Evolutionary conservation across 2,797 vertebrate genomes (phyloP).

Genomic region (Cossypha caffra): DNA sequence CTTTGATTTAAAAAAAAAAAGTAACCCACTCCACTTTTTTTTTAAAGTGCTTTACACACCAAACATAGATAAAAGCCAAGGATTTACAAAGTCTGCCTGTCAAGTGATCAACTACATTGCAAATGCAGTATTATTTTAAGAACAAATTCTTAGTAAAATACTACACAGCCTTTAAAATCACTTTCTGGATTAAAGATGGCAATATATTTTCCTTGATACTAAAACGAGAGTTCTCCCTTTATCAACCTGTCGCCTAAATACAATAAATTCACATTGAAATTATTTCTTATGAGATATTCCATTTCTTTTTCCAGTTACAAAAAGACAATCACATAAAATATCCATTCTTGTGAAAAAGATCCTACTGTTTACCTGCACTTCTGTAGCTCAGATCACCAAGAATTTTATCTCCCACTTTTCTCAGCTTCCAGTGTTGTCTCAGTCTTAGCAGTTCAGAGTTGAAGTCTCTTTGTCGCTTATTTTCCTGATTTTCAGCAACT

Average conservation of each 20-base stretch:
- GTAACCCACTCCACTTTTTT: background rate
- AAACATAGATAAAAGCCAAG: background rate
- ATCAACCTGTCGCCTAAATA: background rate
- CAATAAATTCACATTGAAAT: background rate
- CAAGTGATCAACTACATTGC: background rate
- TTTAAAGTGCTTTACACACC: background rate
- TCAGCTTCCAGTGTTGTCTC: slow-evolving; percentile 96
- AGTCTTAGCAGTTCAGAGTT: slow-evolving; percentile 93
- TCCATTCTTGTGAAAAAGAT: background rate
- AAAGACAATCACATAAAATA: background rate
- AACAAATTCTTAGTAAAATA: background rate
- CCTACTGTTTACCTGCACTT: slow-evolving; percentile 85
- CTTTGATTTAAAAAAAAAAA: background rate
- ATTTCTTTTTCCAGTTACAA: background rate
- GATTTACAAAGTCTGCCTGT: background rate
- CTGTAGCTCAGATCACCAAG: slow-evolving; percentile 97
- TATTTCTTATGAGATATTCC: background rate
- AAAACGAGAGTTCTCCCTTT: background rate
- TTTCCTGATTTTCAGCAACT: slow-evolving; percentile 92
- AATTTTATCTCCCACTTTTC: slow-evolving; percentile 98
- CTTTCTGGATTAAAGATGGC: background rate
- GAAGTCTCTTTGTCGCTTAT: slow-evolving; percentile 94
- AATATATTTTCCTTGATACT: background rate
- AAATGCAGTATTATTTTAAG: background rate
- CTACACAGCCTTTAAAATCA: background rate